Base-by-base conservation (phyloP, 2,888 invertebrate genomes). In the Acrobasis consociella region DNA sequence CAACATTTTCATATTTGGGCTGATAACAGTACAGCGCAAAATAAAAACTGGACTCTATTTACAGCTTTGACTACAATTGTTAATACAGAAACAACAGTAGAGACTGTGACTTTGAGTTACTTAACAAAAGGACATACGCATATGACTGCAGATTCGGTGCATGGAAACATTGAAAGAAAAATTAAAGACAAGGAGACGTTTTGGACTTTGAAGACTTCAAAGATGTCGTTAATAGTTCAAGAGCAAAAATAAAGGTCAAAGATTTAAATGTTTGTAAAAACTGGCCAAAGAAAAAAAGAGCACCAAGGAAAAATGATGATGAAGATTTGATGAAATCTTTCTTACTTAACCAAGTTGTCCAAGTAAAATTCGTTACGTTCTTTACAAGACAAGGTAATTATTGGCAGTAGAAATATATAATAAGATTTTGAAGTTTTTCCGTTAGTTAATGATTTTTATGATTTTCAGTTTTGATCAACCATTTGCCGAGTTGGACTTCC, bases 1-100 rank as follows among this genome's bases (percentile, higher is more conserved):
- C 65, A 65, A 16, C 63, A 65, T 62, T 62, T 63, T 37, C 46
- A 59, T 56, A 59, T 65, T 56, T 65, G 63, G 65, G 60, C 63
- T 55, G 65, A 65, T 62, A 65, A 65, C 53, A 59, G 63, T 31
- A 65, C 63, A 13, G 63, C 61, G 9, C 65, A 65, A 58, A 65
- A 65, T 58, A 64, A 64, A 60, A 64, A 64, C 46, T 62, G 64
- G 62, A 64, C 60, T 7, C 39, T 64, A 46, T 64, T 46, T 39
- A 64, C 22, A 5, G 22, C 22, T 22, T 22, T 22, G 22, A 22
- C 22, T 22, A 62, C 42, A 31, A 55, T 62, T 31, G 59, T 59
- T 22, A 61, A 64, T 38, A 59, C 52, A 58, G 58, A 46, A 62
- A 64, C 13, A 31, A 31, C 10, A 11, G 11, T 64, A 5, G 61